Base-by-base conservation (phyloP, 2,888 invertebrate genomes). In the Eilema sororculum region DNA sequence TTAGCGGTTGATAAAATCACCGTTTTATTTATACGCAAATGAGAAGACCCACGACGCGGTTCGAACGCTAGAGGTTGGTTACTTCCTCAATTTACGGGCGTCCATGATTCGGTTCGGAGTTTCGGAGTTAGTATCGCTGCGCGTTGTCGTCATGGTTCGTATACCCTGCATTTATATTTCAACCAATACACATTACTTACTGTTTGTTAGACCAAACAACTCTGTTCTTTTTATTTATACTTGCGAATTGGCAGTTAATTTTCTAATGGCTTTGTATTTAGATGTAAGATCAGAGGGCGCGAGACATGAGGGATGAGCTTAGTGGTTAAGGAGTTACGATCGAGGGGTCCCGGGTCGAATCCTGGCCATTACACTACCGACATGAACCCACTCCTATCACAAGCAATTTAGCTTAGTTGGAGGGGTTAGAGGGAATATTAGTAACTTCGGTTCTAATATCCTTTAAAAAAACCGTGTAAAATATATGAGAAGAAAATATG, bases 21-120 rank as follows among this genome's bases (percentile, higher is more conserved):
- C 84, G 86, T 90, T 93, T 93, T 93, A 93, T 93, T 92, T 90
- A 89, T 90, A 91, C 90, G 91, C 93, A 93, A 93, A 94, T 94
- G 89, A 87, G 86, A 89, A 87, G 87, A 86, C 84, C 86, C 86
- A 89, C 87, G 87, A 86, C 84, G 86, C 86, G 86, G 84, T 80
- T 86, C 87, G 85, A 87, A 82, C 84, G 85, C 86, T 84, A 87
- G 85, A 89, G 91, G 90, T 90, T 90, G 89, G 90, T 90, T 89
- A 86, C 90, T 91, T 91, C 87, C 89, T 85, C 89, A 87, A 92
- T 93, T 93, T 93, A 93, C 90, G 90, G 88, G 80, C 88, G 86
- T 73, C 89, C 87, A 87, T 87, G 57, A 25, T 58, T 58, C 8
- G 57, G 57, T 46, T 20, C 46, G 87, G 87, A 41, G 41, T 41